Evolutionary conservation across 2,888 invertebrate species (phyloP).

Genomic region (Platypus cylindrus): DNA sequence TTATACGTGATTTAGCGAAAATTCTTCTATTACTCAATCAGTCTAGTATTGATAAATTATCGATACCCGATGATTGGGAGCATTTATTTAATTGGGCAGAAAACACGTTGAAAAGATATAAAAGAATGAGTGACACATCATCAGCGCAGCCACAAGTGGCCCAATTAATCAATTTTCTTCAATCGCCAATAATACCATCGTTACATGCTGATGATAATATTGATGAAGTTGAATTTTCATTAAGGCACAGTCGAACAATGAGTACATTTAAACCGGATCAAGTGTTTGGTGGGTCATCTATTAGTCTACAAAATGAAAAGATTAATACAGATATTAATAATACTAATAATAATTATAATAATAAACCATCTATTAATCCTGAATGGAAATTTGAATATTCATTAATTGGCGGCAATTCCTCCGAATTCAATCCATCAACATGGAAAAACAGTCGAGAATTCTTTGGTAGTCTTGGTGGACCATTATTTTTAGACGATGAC

Average conservation of each 20-base stretch:
- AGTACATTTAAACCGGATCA: slow-evolving; percentile 36
- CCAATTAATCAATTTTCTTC: slow-evolving; percentile 65
- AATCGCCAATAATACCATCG: slow-evolving; percentile 36
- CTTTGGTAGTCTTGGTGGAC: slow-evolving; percentile 35
- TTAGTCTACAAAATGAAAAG: slow-evolving; percentile 31
- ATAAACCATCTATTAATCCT: slow-evolving; percentile 33
- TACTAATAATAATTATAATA: slow-evolving; percentile 29
- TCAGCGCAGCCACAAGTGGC: slow-evolving; percentile 59
- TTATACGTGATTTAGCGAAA: slow-evolving; percentile 66
- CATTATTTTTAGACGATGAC: slow-evolving; percentile 65
- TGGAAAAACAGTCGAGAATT: slow-evolving; percentile 35
- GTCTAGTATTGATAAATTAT: slow-evolving; percentile 55
- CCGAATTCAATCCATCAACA: slow-evolving; percentile 38
- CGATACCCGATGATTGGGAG: slow-evolving; percentile 71
- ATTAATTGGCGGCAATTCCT: slow-evolving; percentile 26
- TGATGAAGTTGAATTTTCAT: slow-evolving; percentile 19
- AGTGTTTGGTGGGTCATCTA: slow-evolving; percentile 28
- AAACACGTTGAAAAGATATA: slow-evolving; percentile 49
- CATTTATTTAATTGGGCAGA: slow-evolving; percentile 74
- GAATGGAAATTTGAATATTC: slow-evolving; percentile 41
- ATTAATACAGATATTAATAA: slow-evolving; percentile 30
- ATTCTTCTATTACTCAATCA: slow-evolving; percentile 66
- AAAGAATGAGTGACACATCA: slow-evolving; percentile 39
- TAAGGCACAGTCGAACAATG: slow-evolving; percentile 29
- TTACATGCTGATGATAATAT: no score